Evolutionary conservation across 2,888 invertebrate species (phyloP), one percentile per base, ranked within the genome.

Genomic region (Callimorpha dominula): DNA sequence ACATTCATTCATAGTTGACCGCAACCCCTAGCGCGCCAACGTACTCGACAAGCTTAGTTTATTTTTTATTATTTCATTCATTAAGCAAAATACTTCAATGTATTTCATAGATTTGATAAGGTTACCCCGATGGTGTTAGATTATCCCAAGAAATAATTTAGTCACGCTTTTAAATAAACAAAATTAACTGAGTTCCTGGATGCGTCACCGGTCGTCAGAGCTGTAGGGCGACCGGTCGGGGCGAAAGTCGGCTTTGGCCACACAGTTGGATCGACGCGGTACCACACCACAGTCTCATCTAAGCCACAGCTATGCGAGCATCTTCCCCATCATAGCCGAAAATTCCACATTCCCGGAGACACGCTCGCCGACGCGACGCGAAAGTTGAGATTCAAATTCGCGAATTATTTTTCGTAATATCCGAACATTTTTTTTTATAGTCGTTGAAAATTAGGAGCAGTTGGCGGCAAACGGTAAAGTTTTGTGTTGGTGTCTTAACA

Each of bases 271-370:
- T 88, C 90, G 93, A 87, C 91, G 92, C 93, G 91, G 91, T 87
- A 91, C 89, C 91, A 87, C 90, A 92, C 91, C 93, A 95, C 95
- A 95, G 95, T 95, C 95, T 94, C 95, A 92, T 95, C 94, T 95
- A 95, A 95, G 92, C 95, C 93, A 91, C 92, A 92, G 95, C 95
- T 95, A 95, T 95, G 95, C 91, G 94, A 92, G 90, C 95, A 95
- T 95, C 95, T 90, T 95, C 95, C 95, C 94, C 91, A 90, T 90
- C 91, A 93, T 94, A 95, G 92, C 94, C 95, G 92, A 95, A 84
- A 94, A 92, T 89, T 91, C 89, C 89, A 88, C 89, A 90, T 88
- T 90, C 88, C 90, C 92, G 89, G 91, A 91, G 84, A 81, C 86
- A 86, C 91, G 92, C 92, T 92, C 82, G 90, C 85, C 86, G 86